A percentile compares a stretch with the other conserved stretches of the same genome.
These are phyloP conservation scores for Catotricha subobsoleta DNA, from an alignment of 2,888 invertebrate genomes.

Conservation along the genomic window DNA sequence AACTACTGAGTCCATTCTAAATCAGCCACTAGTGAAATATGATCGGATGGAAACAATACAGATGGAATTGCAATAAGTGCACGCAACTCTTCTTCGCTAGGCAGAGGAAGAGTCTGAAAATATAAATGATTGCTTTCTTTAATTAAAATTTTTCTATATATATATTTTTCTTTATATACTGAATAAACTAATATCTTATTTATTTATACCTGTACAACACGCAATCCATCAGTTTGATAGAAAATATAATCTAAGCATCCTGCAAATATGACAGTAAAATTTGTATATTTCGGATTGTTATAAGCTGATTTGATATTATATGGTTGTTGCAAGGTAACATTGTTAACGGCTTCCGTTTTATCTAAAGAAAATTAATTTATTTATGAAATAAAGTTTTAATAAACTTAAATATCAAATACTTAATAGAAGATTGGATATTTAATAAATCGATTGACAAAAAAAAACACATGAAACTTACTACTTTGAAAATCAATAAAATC, in stretches of 20 bases:
- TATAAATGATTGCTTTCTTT: constrained; percentile 8
- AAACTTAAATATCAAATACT: not conserved
- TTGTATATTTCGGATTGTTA: constrained; percentile 68
- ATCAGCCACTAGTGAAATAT: constrained; percentile 75
- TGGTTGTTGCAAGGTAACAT: constrained; percentile 45
- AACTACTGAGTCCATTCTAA: constrained; percentile 38
- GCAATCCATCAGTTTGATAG: constrained; percentile 46
- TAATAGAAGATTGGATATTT: not conserved
- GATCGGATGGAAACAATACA: constrained; percentile 82
- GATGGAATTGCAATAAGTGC: constrained; percentile 69
- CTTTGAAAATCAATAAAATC: constrained; percentile 59
- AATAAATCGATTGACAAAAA: not conserved
- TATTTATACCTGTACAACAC: constrained; percentile 40
- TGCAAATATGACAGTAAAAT: constrained; percentile 62
- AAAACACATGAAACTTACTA: constrained; percentile 36
- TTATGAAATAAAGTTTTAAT: constrained; percentile 1
- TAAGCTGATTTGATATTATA: constrained; percentile 56
- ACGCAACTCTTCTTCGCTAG: constrained; percentile 55
- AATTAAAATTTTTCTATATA: not conserved
- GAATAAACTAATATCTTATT: not conserved
- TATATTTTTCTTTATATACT: constrained; percentile 7
- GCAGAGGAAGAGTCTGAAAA: constrained; percentile 58
- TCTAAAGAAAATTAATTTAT: constrained; percentile 37
- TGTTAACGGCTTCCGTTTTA: constrained; percentile 41
- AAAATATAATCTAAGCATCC: constrained; percentile 88